Conservation (phyloP, 2,797 vertebrate species). For the Merluccius polli region DNA sequence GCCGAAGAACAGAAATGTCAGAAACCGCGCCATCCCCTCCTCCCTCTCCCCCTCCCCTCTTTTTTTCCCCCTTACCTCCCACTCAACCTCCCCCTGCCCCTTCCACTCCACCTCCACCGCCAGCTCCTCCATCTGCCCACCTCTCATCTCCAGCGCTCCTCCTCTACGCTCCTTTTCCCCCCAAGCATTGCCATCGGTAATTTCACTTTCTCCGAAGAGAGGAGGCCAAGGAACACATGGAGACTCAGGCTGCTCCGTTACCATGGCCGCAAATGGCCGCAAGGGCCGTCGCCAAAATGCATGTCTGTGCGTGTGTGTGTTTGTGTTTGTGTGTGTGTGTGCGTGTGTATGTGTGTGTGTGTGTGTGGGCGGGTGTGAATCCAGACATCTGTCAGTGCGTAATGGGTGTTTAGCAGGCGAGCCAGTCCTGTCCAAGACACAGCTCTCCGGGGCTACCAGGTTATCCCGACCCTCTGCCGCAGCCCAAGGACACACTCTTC, state of each 20-base stretch:
- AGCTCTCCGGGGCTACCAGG: slow-evolving; percentile 60
- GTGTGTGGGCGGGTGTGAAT: slow-evolving; percentile 30
- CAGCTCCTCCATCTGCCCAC: slow-evolving; percentile 52
- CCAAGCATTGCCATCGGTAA: slow-evolving; percentile 52
- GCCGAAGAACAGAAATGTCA: slow-evolving; percentile 65
- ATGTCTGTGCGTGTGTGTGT: slow-evolving; percentile 10
- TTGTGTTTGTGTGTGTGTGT: slow-evolving; percentile 18
- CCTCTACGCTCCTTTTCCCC: slow-evolving; percentile 42
- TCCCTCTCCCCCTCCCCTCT: no score
- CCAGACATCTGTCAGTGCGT: slow-evolving; percentile 44
- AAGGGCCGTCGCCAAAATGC: slow-evolving; percentile 55
- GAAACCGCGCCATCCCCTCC: slow-evolving; percentile 43
- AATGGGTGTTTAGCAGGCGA: slow-evolving; percentile 71
- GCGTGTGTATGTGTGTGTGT: slow-evolving; percentile 34
- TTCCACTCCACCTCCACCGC: slow-evolving; percentile 55
- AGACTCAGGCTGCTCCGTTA: slow-evolving; percentile 57
- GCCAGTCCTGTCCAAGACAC: slow-evolving; percentile 63
- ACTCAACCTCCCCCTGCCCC: slow-evolving; percentile 51
- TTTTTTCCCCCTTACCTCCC: slow-evolving; percentile 26
- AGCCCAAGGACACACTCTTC: slow-evolving; percentile 73
- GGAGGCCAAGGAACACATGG: slow-evolving; percentile 32
- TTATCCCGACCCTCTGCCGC: slow-evolving; percentile 68
- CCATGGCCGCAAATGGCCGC: slow-evolving; percentile 51
- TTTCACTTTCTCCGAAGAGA: slow-evolving; percentile 52
- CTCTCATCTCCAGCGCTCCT: slow-evolving; percentile 4